These are phyloP conservation scores for Ceriagrion tenellum DNA, from an alignment of 2,888 invertebrate species.

Conservation along the genomic window DNA sequence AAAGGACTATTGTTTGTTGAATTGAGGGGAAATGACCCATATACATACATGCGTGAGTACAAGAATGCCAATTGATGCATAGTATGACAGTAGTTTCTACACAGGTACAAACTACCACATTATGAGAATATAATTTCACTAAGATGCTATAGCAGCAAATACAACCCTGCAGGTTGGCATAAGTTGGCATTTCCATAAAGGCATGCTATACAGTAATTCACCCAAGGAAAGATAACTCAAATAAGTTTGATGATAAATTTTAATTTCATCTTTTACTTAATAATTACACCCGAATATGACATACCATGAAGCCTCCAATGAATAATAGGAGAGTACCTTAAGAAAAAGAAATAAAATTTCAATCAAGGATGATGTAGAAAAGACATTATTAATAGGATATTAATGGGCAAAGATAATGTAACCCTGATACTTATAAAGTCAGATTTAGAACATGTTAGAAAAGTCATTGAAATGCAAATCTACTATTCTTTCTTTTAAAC, in stretches of 20 bases:
- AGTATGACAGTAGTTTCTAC: too few species aligned
- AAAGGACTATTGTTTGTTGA: too few species aligned
- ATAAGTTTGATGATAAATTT: neutral
- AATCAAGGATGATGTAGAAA: neutral
- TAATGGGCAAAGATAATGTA: too few species aligned
- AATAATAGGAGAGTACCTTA: constrained; percentile 1
- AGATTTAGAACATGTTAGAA: too few species aligned
- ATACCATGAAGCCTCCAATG: constrained; percentile 10
- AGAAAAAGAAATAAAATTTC: constrained; percentile 16
- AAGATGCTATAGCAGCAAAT: neutral
- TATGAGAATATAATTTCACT: neutral
- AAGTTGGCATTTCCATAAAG: neutral
- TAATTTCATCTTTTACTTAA: neutral
- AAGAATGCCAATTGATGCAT: too few species aligned
- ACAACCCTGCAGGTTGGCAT: neutral
- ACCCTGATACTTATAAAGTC: too few species aligned
- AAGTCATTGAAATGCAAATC: too few species aligned
- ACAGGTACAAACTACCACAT: too few species aligned
- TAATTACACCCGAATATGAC: neutral
- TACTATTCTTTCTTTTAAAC: too few species aligned
- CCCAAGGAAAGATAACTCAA: neutral
- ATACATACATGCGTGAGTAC: too few species aligned
- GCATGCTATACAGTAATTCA: neutral
- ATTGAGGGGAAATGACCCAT: too few species aligned
- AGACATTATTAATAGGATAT: neutral